Base-by-base conservation (phyloP, 2,797 vertebrate genomes). In the Halcyon leucocephala region DNA sequence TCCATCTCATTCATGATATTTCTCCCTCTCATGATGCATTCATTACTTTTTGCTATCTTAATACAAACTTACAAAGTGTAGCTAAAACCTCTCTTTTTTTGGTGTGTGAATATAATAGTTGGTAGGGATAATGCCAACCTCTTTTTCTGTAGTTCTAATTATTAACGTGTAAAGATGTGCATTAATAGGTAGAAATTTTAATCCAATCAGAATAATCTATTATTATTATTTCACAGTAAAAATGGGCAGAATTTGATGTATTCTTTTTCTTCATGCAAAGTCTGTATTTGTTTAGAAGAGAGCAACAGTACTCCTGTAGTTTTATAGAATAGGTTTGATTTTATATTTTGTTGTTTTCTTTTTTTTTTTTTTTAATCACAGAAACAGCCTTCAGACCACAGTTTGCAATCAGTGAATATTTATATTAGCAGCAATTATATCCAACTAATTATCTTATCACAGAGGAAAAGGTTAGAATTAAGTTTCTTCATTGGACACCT, bases 391-490 rank as follows among this genome's bases (percentile, higher is more conserved):
- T 86, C 87, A 94, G 93, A 96, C 93, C 94, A 97, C 94, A 97
- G 97, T 98, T 97, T 98, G 92, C 96, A 98, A 97, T 98, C 97
- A 97, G 95, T 95, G 97, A 97, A 96, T 98, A 98, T 98, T 98
- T 98, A 97, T 98, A 98, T 97, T 98, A 98, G 91, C 82, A 96
- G 96, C 96, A 98, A 98, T 97, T 98, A 96, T 91, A 96, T 88
- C 82, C 93, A 37, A 95, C 95, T 98, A 98, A 98, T 98, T 98
- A 98, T 98, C 97, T 98, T 98, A 98, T 98, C 97, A 98, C 90
- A 96, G 95, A 98, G 95, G 89, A 96, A 97, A 98, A 98, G 97
- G 97, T 98, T 97, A 98, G 95, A 97, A 97, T 97, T 97, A 97
- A 98, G 91, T 95, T 97, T 97, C 89, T 97, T 96, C 97, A 98